Percentiles rank a stretch among this genome's conserved stretches.
phyloP scores from a whole-genome alignment of 1,140 invertebrate genomes.

The Lordiphosa stackelbergi region DNA sequence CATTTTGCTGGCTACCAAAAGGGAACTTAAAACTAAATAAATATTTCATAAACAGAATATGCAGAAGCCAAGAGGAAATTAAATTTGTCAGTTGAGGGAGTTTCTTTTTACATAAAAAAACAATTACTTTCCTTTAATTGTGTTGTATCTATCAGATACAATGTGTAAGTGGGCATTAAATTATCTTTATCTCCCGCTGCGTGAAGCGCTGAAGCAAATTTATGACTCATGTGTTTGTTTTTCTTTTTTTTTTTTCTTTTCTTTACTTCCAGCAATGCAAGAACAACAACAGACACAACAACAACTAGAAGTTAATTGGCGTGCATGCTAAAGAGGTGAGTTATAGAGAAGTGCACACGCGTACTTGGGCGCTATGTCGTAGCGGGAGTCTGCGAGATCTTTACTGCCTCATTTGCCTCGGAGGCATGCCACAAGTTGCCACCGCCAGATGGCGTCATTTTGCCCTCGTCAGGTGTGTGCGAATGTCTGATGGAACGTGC shows the following conservation, averaged over 20 bases:
- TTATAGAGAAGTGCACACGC: conserved; percentile 8
- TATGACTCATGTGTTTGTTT: conserved; percentile 55
- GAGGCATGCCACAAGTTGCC: conserved; percentile 55
- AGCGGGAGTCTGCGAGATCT: not conserved
- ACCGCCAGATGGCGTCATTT: not conserved
- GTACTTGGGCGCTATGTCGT: not conserved
- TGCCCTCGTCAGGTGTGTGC: not conserved
- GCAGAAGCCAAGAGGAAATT: conserved; percentile 17
- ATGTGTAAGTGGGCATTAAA: conserved; percentile 42
- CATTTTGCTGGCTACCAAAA: conserved; percentile 10
- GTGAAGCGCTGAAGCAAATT: conserved; percentile 41
- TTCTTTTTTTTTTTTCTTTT: conserved; percentile 27
- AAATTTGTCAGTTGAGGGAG: conserved; percentile 36
- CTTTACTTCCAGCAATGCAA: conserved; percentile 12
- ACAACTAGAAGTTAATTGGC: conserved; percentile 54
- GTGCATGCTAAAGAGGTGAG: conserved; percentile 64
- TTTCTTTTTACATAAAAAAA: conserved; percentile 45
- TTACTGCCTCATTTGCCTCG: conserved; percentile 21
- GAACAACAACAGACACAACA: conserved; percentile 15
- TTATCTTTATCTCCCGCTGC: conserved; percentile 31
- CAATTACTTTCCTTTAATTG: conserved; percentile 61
- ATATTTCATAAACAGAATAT: conserved; percentile 35
- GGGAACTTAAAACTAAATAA: conserved; percentile 19
- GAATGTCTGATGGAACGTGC: conserved; percentile 28
- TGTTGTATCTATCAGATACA: conserved; percentile 56